Evolutionary conservation across 2,797 vertebrate genomes (phyloP).

Genomic region (Accipiter badius): DNA sequence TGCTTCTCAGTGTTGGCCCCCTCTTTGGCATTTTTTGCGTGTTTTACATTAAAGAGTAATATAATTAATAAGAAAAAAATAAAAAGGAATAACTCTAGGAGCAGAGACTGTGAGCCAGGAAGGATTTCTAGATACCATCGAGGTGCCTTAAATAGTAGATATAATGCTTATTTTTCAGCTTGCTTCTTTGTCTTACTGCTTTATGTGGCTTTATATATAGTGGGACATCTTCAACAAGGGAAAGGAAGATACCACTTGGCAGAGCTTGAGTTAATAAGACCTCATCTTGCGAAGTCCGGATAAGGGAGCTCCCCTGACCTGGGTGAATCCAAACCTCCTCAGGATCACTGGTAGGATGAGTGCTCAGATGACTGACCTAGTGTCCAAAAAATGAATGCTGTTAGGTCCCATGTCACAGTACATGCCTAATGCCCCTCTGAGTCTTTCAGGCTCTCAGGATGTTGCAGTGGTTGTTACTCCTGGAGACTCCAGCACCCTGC

Average conservation of each 20-base stretch:
- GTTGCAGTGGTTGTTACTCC: neutral
- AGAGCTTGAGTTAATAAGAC: neutral
- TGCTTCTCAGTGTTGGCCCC: neutral
- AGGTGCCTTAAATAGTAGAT: neutral
- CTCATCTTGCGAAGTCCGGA: neutral
- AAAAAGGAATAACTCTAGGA: neutral
- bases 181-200: neutral
- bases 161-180: neutral
- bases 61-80: neutral
- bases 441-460: neutral
- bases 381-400: neutral
- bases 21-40: neutral
- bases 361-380: neutral
- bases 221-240: neutral
- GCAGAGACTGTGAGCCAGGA: neutral
- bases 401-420: neutral
- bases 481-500: neutral
- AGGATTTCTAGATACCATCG: neutral
- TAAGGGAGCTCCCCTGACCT: neutral
- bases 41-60: neutral
- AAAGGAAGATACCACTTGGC: neutral
- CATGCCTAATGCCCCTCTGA: neutral
- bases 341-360: neutral
- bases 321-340: neutral
- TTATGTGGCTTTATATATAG: neutral